Conservation (phyloP, 2,113 vertebrate genomes). For the rabbit (Oryctolagus cuniculus) region mOryCun1.1 NC_091432.1:228414501-228415000, state of each 20-base stretch:
- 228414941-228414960: too few relatives aligned
- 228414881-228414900: too few relatives aligned
- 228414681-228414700: neutral
- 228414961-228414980: neutral
- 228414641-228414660: neutral
- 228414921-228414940: too few relatives aligned
- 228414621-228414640: neutral
- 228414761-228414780: neutral
- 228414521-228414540: slow-evolving; percentile 6
- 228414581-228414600: slow-evolving; percentile 36
- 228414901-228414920: too few relatives aligned
- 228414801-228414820: slow-evolving; percentile 31
- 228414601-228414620: slow-evolving; percentile 40
- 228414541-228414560: slow-evolving; percentile 50
- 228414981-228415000: too few relatives aligned
- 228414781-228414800: slow-evolving; percentile 29
- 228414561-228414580: slow-evolving; percentile 1
- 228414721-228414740: slow-evolving; percentile 32
- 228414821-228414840: slow-evolving; percentile 25
- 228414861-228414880: neutral
- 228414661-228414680: neutral
- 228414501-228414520: slow-evolving; percentile 72
- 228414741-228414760: neutral
- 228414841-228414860: neutral
- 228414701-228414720: neutral